Evolutionary conservation across 2,113 vertebrate genomes (phyloP).

Genomic region (Agelaius phoeniceus): DNA sequence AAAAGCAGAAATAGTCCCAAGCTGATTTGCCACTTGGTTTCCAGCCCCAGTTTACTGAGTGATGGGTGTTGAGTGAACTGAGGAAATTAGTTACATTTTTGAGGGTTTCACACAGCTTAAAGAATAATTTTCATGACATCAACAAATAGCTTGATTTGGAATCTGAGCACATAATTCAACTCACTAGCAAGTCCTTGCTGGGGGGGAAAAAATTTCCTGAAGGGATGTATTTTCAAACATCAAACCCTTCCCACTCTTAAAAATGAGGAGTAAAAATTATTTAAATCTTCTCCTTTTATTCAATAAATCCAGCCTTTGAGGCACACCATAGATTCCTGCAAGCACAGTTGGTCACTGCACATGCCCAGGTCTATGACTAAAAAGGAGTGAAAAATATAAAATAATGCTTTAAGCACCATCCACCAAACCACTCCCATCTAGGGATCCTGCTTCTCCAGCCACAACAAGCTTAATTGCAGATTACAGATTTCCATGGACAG

Average conservation of each 20-base stretch:
- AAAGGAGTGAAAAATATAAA: not conserved
- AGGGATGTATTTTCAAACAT: not conserved
- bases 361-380: not conserved
- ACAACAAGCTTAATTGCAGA: not conserved
- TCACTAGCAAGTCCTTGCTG: not conserved
- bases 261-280: not conserved
- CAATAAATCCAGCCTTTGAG: not conserved
- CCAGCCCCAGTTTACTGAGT: not conserved
- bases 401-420: not conserved
- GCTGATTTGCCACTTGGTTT: not conserved
- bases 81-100: constrained; percentile 37
- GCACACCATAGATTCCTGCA: not conserved
- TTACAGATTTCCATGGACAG: not conserved
- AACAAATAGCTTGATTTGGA: constrained; percentile 18
- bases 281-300: not conserved
- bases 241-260: not conserved
- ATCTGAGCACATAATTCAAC: not conserved
- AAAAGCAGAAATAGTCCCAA: not conserved
- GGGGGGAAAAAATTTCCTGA: not conserved
- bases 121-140: constrained; percentile 2
- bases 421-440: not conserved
- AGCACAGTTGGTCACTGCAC: not conserved
- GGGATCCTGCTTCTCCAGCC: not conserved
- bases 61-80: not conserved
- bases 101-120: constrained; percentile 25